Evolutionary conservation across 2,113 vertebrate species (phyloP), one percentile per base, ranked within the genome.

Genomic region (Callipepla squamata): DNA sequence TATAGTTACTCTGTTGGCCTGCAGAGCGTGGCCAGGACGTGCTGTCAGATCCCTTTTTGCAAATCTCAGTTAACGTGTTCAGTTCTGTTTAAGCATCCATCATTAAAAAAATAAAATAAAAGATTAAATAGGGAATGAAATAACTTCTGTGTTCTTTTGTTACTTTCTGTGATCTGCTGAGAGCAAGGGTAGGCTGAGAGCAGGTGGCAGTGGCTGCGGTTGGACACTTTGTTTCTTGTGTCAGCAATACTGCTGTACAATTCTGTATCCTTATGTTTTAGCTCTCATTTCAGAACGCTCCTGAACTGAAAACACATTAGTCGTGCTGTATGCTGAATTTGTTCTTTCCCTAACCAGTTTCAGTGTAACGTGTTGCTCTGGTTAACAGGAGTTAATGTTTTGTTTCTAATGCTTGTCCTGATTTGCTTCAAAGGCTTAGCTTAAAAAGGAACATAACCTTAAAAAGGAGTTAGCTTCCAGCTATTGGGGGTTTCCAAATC

Each of bases 241-340:
- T 48, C 34, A 48, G 15, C 47, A 90, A 17, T 4, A 0, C 21
- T 36, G 40, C 20, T 67, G 4, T 30, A 6, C 45, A 34, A 38
- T 58, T 42, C 17, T 36, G 7, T 4, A 63, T 17, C 17, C 30
- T 80, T 45, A 8, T 28, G 8, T 57, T 87, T 89, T 79, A 57
- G 18, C 36, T 87, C 51, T 18, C 13, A 40, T 18, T 65, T 65
- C 30, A 75, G 40, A 59, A 51, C 58, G 51, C 13, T 40, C 77
- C 32, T 51, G 14, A 61, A 36, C 13, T 74, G 13, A 36, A 70
- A 74, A 63, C 7, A 8, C 3, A 1, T 7, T 6, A 8, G 42
- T 87, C 36, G 38, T 82, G 5, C 19, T 55, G 0, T 34, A 2
- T 13, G 8, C 6, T 78, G 0, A 0, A 3, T 59, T 67, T 36